phyloP scores from a whole-genome alignment of 2,797 vertebrate genomes.

The Alosa sapidissima region DNA sequence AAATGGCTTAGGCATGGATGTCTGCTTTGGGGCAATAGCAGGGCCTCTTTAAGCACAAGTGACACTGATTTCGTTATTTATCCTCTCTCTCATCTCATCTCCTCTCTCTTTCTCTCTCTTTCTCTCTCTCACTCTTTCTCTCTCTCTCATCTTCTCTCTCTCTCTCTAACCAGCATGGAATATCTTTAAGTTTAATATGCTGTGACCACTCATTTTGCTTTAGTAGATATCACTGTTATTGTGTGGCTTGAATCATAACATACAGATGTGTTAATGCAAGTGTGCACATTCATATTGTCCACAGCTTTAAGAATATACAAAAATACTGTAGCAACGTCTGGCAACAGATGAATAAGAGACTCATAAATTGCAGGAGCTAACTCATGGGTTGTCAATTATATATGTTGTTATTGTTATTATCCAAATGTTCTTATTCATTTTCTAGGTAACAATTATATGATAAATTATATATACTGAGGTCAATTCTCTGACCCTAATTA shows the following conservation, averaged over 20 bases:
- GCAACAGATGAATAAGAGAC: conserved; percentile 33
- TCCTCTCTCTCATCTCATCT: background rate
- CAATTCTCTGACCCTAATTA: conserved; percentile 1
- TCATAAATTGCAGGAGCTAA: conserved; percentile 48
- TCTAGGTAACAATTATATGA: background rate
- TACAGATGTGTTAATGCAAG: background rate
- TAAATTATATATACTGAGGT: background rate
- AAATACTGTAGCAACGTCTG: background rate
- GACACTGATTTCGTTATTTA: conserved; percentile 38
- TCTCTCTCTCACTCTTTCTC: background rate
- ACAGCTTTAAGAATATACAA: background rate
- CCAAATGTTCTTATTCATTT: background rate
- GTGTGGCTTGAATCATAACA: background rate
- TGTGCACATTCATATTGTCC: background rate
- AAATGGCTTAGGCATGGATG: conserved; percentile 65
- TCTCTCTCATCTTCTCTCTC: background rate
- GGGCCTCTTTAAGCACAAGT: conserved; percentile 26
- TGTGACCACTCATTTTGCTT: background rate
- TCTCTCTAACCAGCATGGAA: background rate
- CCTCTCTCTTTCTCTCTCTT: background rate
- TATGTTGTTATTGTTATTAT: conserved; percentile 29
- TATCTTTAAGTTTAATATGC: conserved; percentile 1
- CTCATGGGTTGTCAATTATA: conserved; percentile 36
- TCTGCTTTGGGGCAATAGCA: conserved; percentile 58
- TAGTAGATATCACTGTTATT: background rate